phyloP scores from a whole-genome alignment of 1,140 invertebrate genomes.

The Eubasilissa regina region DNA sequence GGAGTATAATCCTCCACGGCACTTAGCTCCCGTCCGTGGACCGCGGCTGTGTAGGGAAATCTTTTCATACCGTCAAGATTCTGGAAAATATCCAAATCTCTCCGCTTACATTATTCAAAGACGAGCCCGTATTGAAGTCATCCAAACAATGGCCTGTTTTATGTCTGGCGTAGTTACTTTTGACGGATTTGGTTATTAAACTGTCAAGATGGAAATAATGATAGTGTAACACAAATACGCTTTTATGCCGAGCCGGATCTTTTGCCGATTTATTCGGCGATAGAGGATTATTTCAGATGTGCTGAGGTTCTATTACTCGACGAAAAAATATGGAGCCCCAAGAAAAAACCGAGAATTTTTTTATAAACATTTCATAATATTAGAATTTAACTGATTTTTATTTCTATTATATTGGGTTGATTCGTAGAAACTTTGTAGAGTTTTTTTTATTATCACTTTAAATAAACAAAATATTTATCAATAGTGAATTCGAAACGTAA shows the following conservation, averaged over 20 bases:
- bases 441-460: too few relatives aligned
- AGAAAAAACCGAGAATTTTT: too few relatives aligned
- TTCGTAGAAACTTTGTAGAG: too few relatives aligned
- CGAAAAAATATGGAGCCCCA: too few relatives aligned
- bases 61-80: not conserved
- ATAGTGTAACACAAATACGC: not conserved
- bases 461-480: too few relatives aligned
- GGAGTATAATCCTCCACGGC: not conserved
- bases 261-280: too few relatives aligned
- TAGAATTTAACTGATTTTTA: too few relatives aligned
- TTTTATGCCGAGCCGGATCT: not conserved
- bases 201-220: conserved; percentile 9
- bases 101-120: conserved; percentile 12
- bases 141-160: conserved; percentile 6
- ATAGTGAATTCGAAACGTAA: too few relatives aligned
- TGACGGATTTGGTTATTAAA: conserved; percentile 18
- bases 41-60: not conserved
- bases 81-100: conserved; percentile 29
- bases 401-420: too few relatives aligned
- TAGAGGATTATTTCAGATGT: too few relatives aligned
- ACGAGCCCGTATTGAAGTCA: conserved; percentile 7
- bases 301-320: too few relatives aligned
- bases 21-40: not conserved
- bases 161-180: not conserved
- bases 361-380: too few relatives aligned